Conservation (phyloP, 2,113 vertebrate genomes). For the Zosterops borbonicus region DNA sequence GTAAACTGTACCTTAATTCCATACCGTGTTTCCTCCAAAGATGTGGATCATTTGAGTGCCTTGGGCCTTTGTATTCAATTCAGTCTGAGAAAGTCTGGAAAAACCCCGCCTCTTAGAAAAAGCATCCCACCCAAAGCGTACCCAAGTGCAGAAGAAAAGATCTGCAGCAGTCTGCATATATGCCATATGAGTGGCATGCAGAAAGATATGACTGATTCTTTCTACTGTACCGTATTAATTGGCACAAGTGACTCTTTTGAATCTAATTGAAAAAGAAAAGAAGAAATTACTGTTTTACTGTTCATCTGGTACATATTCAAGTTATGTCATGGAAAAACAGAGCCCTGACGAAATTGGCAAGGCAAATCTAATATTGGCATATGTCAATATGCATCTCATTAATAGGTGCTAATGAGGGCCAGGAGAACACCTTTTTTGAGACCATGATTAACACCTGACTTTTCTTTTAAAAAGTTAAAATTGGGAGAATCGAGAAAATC, state of each 20-base stretch:
- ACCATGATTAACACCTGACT: neutral
- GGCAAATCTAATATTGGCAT: neutral
- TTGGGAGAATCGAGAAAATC: neutral
- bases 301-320: neutral
- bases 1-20: neutral
- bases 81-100: neutral
- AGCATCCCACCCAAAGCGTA: neutral
- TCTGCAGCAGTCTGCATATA: neutral
- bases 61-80: neutral
- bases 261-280: neutral
- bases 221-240: neutral
- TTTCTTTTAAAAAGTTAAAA: neutral
- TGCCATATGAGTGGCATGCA: accelerated
- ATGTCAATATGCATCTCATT: neutral
- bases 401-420: neutral
- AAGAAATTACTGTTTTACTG: neutral
- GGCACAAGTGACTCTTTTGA: neutral
- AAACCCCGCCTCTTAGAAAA: neutral
- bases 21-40: neutral
- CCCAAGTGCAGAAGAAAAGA: neutral
- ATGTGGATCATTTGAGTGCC: neutral
- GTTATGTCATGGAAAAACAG: neutral
- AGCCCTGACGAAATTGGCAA: neutral
- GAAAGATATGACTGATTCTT: neutral
- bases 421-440: neutral